Evolutionary conservation across 2,888 invertebrate species (phyloP), one percentile per base, ranked within the genome.

Genomic region (Rhingia campestris): DNA sequence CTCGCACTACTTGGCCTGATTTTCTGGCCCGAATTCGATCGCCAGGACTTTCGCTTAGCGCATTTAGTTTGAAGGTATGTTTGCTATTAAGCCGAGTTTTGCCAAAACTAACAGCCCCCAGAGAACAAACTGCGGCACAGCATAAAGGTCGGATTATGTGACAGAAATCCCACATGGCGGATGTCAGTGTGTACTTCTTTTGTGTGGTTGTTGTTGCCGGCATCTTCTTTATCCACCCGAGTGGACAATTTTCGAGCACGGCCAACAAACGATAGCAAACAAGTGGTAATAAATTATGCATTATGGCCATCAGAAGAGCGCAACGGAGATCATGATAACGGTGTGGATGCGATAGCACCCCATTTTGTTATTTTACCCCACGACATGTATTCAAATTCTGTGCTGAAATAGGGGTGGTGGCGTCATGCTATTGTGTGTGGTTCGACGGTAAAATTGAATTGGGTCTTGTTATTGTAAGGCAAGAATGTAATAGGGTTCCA

Each of bases 261-360:
- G 49, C 69, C 64, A 39, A 41, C 37, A 47, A 56, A 74, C 58
- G 64, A 56, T 59, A 59, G 59, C 59, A 75, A 66, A 59, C 59
- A 75, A 66, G 66, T 59, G 75, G 59, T 53, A 67, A 59, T 75
- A 75, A 75, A 75, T 75, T 67, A 74, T 74, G 64, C 58, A 58
- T 74, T 74, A 75, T 51, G 35, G 56, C 47, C 56, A 77, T 70
- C 70, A 77, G 39, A 49, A 63, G 47, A 3, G 54, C 39, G 22
- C 70, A n/a, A 32, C 45, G 53, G 70, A 61, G 63, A 77, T 56
- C 70, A 56, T 70, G 56, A 77, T 58, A 64, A 30, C 70, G 45
- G 47, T 14, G 54, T 32, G 35, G 58, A 70, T 66, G 56, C 56
- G 41, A 33, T 33, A 59, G 14, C 30, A 35, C 6, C 37, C 32